These are phyloP conservation scores for Cariama cristata DNA, from an alignment of 2,113 vertebrate species.

Conservation along the genomic window DNA sequence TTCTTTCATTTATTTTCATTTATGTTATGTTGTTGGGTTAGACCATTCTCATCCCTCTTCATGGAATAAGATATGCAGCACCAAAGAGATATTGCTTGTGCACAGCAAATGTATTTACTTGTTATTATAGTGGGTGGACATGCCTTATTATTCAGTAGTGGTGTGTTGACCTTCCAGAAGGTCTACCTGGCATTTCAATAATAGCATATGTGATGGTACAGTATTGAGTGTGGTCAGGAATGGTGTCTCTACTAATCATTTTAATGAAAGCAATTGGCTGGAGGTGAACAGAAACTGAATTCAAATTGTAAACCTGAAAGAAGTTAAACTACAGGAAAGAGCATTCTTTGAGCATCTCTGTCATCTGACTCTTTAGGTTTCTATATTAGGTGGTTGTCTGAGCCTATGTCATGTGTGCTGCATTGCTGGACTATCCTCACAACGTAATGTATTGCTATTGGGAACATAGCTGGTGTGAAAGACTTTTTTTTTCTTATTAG, in stretches of 20 bases:
- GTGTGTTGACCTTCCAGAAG: conserved; percentile 35
- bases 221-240: conserved; percentile 10
- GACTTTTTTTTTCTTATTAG: background rate
- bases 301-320: conserved; percentile 10
- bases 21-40: background rate
- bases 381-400: background rate
- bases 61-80: background rate
- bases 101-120: background rate
- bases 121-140: conserved; percentile 10
- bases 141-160: conserved; percentile 18
- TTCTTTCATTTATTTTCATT: background rate
- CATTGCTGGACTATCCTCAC: background rate
- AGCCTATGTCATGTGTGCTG: background rate
- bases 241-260: conserved; percentile 18
- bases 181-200: conserved; percentile 24
- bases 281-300: conserved; percentile 41
- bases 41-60: background rate
- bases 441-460: background rate
- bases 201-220: background rate
- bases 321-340: background rate
- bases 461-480: background rate
- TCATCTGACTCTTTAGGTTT: background rate
- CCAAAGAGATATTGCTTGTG: background rate
- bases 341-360: background rate
- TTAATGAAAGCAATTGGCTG: conserved; percentile 32